Evolutionary conservation across 2,888 invertebrate genomes (phyloP), one percentile per base, ranked within the genome.

Genomic region (Nemotelus pantherinus): DNA sequence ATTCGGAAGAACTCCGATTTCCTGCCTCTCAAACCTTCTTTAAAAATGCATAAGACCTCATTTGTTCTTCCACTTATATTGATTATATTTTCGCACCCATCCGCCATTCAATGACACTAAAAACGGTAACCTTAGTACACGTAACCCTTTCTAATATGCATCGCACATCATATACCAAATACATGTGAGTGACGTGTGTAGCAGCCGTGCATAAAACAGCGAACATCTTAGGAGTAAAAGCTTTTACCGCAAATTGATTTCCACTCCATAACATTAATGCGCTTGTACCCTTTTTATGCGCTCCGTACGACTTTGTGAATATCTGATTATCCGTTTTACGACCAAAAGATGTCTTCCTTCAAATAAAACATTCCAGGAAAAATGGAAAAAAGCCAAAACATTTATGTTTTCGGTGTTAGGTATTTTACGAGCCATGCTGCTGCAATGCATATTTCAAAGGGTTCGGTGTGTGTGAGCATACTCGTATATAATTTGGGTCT

Each of bases 221-320:
- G 47, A 67, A 39, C 50, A 44, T 47, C 67, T 67, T 67, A 67
- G 44, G 63, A 74, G 60, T 74, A 74, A 74, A 74, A 74, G 60
- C 74, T 74, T 74, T 74, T 60, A 74, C 74, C 74, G 50, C 74
- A 74, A 74, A 74, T 74, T 74, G 74, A 74, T 74, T 74, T 74
- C 74, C 74, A 74, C 74, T 74, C 74, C 74, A 74, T 74, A 74
- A 74, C 74, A 63, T 74, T 74, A 74, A 74, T 74, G 63, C 74
- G 48, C 44, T 44, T 25, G 25, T 39, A 60, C 74, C 74, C 63
- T 74, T 74, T 74, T 74, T 74, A 63, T 74, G 74, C 43, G 50
- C 7, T 3, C 10, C 5, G 48, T 63, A 74, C 74, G 74, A 74
- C 60, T 74, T 74, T 74, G 74, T 74, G 74, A 74, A 74, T 74